Evolutionary conservation across 2,113 vertebrate species (phyloP).

Genomic region (Microtus ochrogaster): DNA sequence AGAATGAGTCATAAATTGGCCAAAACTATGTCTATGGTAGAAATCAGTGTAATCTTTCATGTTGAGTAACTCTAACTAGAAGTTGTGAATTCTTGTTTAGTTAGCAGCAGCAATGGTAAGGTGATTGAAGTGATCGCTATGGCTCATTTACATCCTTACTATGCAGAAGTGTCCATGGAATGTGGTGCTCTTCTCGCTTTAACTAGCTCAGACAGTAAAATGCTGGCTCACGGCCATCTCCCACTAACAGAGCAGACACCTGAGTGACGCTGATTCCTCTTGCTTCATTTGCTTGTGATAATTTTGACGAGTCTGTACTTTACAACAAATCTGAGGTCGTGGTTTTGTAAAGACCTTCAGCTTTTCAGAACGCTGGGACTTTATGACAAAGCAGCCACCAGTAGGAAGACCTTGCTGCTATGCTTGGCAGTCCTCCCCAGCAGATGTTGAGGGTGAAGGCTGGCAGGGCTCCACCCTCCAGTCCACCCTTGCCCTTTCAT

Average conservation of each 20-base stretch:
- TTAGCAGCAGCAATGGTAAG: neutral
- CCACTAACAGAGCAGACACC: neutral
- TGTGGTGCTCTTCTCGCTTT: neutral
- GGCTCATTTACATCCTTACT: neutral
- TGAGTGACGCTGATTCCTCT: neutral
- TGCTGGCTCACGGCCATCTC: neutral
- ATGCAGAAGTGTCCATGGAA: neutral
- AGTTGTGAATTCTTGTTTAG: neutral
- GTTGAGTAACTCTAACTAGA: neutral
- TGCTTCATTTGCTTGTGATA: neutral
- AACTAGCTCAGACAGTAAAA: neutral
- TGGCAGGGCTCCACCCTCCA: neutral
- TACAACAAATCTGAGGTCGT: neutral
- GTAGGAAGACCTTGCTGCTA: neutral
- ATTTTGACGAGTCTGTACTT: neutral
- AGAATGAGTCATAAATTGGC: neutral
- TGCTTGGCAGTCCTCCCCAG: conserved; percentile 40
- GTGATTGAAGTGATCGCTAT: neutral
- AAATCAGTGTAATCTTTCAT: neutral
- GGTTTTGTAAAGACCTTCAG: conserved; percentile 5
- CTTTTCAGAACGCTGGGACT: neutral
- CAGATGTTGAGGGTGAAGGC: conserved; percentile 69
- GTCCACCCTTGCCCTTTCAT: conserved; percentile 14
- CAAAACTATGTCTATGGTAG: neutral
- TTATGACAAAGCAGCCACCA: neutral